Conservation (phyloP, 2,888 invertebrate genomes). For the Hirtodrosophila confusa region DNA sequence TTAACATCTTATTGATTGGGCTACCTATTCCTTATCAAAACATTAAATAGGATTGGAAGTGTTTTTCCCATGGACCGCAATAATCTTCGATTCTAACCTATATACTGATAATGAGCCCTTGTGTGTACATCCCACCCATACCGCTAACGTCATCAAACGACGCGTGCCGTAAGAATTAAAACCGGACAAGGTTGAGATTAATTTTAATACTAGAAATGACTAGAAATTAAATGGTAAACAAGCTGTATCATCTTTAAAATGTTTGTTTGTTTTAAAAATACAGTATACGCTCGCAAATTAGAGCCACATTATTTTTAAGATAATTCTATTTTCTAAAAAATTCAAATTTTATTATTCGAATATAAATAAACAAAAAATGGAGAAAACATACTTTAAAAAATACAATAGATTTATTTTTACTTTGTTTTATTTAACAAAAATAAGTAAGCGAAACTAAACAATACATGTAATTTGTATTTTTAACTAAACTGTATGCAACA, state of each 20-base stretch:
- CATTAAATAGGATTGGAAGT: slow-evolving; percentile 7
- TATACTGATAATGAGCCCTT: slow-evolving; percentile 36
- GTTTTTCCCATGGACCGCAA: slow-evolving; percentile 47
- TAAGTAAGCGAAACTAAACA: too few relatives aligned
- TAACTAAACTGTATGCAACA: too few relatives aligned
- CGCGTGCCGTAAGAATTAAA: slow-evolving; percentile 42
- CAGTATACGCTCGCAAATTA: too few relatives aligned
- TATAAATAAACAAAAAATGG: too few relatives aligned
- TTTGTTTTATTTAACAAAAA: not conserved
- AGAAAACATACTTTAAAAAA: not conserved
- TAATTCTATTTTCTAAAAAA: too few relatives aligned
- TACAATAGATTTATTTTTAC: not conserved
- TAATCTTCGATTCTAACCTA: not conserved
- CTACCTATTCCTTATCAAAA: slow-evolving; percentile 12
- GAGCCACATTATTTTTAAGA: too few relatives aligned
- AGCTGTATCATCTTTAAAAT: slow-evolving; percentile 11
- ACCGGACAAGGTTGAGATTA: slow-evolving; percentile 25
- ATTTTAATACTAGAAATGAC: slow-evolving; percentile 2
- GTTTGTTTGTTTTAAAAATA: not conserved
- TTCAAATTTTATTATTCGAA: too few relatives aligned
- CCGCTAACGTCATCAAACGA: slow-evolving; percentile 39
- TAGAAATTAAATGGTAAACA: slow-evolving; percentile 29
- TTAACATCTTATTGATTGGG: not conserved
- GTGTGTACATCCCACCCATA: slow-evolving; percentile 1
- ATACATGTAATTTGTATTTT: too few relatives aligned